Base-by-base conservation (phyloP, 2,113 vertebrate genomes). In the Ursus arctos region DNA sequence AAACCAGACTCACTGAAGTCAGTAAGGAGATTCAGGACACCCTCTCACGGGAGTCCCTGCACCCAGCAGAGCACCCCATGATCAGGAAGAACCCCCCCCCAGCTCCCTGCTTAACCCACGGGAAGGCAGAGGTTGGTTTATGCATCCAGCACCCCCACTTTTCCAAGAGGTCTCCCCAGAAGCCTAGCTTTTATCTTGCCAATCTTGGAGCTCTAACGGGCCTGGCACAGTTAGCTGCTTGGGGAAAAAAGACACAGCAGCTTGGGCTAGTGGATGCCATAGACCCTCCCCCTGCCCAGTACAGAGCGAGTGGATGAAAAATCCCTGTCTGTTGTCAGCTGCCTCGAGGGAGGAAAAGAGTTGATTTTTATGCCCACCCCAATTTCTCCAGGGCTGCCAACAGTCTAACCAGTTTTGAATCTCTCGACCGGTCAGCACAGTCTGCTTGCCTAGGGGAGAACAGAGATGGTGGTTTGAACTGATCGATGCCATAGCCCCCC, bases 1-100 rank as follows among this genome's bases (percentile, higher is more conserved):
- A 79, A 36, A 21, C 57, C 36, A 18, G 33, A 63, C 59, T 26
- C 72, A 19, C 6, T 28, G 10, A 63, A 19, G 43, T 28, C 59
- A 91, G 74, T 22, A 79, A 24, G 47, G 33, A 79, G 33, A 65
- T 28, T 51, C 59, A 51, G 33, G 22, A 47, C 43, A 36, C 33
- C 72, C 31, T 90, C 43, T 61, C 3, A 2, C 5, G 11, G 72
- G 6, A 49, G 57, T 51, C 88, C 43, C 74, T 19, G 43, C 1
- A 28, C 43, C 33, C 0, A 0, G 43, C 57, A 51, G 6, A 51
- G 72, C 72, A 65, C 88, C 15, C 0, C 7, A 4, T 13, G 31
- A 36, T 36, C 72, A 51, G 72, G 43, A 63, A 51, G 57, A 63
- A 43, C n/a, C 1, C 15, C 43, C 43, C 6, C 31, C 31, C 6